Evolutionary conservation across 2,113 vertebrate species (phyloP).

Genomic region (Pomatorhinus ruficollis): DNA sequence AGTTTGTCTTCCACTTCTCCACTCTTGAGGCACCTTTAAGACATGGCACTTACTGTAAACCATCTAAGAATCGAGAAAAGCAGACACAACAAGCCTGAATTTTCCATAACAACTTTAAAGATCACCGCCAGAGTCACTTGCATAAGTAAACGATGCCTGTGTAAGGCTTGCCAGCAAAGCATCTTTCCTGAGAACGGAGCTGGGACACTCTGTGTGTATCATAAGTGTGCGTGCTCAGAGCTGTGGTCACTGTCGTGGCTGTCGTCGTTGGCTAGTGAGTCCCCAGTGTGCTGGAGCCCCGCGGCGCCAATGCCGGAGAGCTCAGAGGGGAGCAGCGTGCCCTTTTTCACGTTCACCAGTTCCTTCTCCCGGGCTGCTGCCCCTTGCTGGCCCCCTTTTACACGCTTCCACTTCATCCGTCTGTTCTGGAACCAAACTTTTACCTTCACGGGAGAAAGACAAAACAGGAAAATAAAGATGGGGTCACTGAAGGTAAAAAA

Average conservation of each 20-base stretch:
- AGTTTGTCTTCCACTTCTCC: slow-evolving; percentile 71
- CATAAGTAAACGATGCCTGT: slow-evolving; percentile 71
- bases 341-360: slow-evolving; percentile 97
- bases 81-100: slow-evolving; percentile 65
- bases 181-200: slow-evolving; percentile 86
- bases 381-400: slow-evolving; percentile 97
- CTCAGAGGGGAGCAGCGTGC: slow-evolving; percentile 91
- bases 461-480: background rate
- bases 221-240: slow-evolving; percentile 95
- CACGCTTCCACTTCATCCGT: slow-evolving; percentile 98
- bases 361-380: slow-evolving; percentile 94
- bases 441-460: slow-evolving; percentile 77
- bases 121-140: slow-evolving; percentile 64
- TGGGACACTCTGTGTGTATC: slow-evolving; percentile 70
- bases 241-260: slow-evolving; percentile 98
- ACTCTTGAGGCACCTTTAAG: slow-evolving; percentile 71
- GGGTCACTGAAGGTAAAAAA: background rate
- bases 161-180: slow-evolving; percentile 73
- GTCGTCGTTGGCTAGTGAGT: slow-evolving; percentile 93
- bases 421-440: slow-evolving; percentile 99
- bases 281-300: slow-evolving; percentile 87
- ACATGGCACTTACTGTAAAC: slow-evolving; percentile 72
- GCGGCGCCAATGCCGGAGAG: slow-evolving; percentile 88
- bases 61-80: slow-evolving; percentile 68
- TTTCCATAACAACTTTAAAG: slow-evolving; percentile 34